These are phyloP conservation scores for Whitmania pigra DNA, from an alignment of 1,140 invertebrate species.

Conservation along the genomic window DNA sequence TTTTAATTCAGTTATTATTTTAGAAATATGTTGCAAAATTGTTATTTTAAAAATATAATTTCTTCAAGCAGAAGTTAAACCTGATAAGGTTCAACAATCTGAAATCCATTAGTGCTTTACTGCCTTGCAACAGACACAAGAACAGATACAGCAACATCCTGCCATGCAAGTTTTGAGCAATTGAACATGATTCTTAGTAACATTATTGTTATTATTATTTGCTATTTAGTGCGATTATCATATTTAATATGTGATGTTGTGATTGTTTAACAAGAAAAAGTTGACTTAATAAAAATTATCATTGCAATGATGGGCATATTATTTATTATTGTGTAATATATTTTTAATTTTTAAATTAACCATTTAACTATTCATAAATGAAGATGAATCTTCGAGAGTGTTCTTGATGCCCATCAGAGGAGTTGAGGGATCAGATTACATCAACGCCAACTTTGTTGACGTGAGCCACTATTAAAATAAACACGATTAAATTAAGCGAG, in stretches of 20 bases:
- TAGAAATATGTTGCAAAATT: background rate
- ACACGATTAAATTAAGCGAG: no score
- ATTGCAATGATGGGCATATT: background rate
- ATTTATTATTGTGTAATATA: background rate
- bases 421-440: conserved; percentile 92
- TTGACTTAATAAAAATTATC: background rate
- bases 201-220: no score
- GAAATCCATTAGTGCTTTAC: conserved; percentile 84
- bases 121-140: conserved; percentile 52
- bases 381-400: conserved; percentile 74
- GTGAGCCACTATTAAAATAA: conserved; percentile 40
- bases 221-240: no score
- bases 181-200: no score
- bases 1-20: no score
- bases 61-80: conserved; percentile 57
- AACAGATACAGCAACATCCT: conserved; percentile 25
- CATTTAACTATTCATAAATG: background rate
- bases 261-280: no score
- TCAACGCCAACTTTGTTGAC: conserved; percentile 96
- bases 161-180: conserved; percentile 20
- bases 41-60: background rate
- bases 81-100: conserved; percentile 72
- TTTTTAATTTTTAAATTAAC: background rate
- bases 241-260: no score
- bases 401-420: conserved; percentile 77